These are phyloP conservation scores for Bubalus kerabau DNA, from an alignment of 2,113 vertebrate species.

Conservation along the genomic window DNA sequence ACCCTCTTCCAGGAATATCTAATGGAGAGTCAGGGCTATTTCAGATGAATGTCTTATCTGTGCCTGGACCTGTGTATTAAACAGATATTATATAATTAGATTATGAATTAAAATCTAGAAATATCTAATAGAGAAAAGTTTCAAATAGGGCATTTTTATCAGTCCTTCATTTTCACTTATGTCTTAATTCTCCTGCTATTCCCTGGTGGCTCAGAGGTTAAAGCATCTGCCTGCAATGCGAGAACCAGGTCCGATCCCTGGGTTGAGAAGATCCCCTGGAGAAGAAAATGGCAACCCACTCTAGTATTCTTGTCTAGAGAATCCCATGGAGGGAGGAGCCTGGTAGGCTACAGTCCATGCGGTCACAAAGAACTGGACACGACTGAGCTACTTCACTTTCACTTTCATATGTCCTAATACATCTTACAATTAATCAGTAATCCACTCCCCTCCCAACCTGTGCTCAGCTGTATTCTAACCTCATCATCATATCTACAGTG, in stretches of 20 bases:
- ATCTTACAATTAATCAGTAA: neutral
- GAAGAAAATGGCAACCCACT: too few species aligned
- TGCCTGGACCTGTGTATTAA: neutral
- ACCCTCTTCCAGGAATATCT: neutral
- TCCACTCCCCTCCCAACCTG: neutral
- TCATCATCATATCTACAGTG: fast-evolving
- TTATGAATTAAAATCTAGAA: neutral
- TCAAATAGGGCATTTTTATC: neutral
- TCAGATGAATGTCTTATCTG: neutral
- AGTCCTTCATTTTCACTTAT: neutral
- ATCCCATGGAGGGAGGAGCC: too few species aligned
- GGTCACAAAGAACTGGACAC: too few species aligned
- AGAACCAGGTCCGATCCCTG: too few species aligned
- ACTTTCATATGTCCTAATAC: neutral
- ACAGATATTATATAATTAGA: neutral
- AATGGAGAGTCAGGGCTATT: neutral
- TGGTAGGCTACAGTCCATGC: too few species aligned
- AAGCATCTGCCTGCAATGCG: too few species aligned
- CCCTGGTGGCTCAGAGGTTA: too few species aligned
- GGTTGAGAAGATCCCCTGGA: too few species aligned
- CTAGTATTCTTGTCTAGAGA: too few species aligned
- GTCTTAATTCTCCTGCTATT: neutral
- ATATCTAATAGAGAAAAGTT: neutral
- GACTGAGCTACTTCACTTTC: too few species aligned
- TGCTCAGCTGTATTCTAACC: neutral